phyloP scores from a whole-genome alignment of 2,113 vertebrate genomes.

The Calidris pygmaea region DNA sequence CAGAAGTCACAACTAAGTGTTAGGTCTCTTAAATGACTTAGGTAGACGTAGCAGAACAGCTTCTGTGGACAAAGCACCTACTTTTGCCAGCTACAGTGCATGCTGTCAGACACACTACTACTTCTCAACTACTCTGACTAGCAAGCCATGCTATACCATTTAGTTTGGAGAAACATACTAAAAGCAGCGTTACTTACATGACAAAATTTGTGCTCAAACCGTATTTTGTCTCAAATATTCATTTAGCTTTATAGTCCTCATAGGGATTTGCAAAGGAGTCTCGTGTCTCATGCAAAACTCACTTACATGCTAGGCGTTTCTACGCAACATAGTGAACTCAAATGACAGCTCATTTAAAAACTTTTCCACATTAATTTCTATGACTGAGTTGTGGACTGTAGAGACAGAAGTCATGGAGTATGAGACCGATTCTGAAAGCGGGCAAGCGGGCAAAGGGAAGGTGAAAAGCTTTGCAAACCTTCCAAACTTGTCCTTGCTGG shows the following conservation, averaged over 20 bases:
- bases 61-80: background rate
- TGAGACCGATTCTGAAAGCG: constrained; percentile 84
- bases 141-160: background rate
- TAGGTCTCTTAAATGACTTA: background rate
- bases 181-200: constrained; percentile 34
- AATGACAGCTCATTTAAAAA: constrained; percentile 61
- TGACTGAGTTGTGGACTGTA: constrained; percentile 76
- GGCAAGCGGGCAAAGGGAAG: constrained; percentile 95
- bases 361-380: constrained; percentile 71
- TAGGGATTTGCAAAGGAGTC: constrained; percentile 21
- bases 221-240: background rate
- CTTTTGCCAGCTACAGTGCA: constrained; percentile 4
- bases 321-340: constrained; percentile 31
- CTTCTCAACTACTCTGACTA: constrained; percentile 22
- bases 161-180: background rate
- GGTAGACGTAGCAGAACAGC: background rate
- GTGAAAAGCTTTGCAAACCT: constrained; percentile 99
- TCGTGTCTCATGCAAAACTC: constrained; percentile 67
- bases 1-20: background rate
- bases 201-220: background rate
- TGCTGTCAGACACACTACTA: background rate
- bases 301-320: constrained; percentile 61
- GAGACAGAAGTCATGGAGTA: constrained; percentile 89
- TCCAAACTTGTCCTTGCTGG: constrained; percentile 99
- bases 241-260: background rate